These are phyloP conservation scores for Zosterops hypoxanthus DNA, from an alignment of 2,113 vertebrate genomes.

Conservation along the genomic window DNA sequence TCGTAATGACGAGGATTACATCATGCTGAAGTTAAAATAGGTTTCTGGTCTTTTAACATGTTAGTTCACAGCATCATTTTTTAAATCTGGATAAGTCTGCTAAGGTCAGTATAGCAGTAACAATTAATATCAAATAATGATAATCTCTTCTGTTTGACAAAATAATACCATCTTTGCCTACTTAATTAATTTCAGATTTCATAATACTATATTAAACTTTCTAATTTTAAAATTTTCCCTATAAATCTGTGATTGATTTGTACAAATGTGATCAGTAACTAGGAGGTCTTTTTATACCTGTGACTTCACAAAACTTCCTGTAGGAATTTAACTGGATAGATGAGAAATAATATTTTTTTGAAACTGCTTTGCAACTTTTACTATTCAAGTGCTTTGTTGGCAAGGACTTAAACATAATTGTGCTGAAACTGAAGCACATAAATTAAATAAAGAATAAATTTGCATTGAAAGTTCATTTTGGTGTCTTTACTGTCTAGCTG, in stretches of 20 bases:
- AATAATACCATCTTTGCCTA: not conserved
- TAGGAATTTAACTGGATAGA: not conserved
- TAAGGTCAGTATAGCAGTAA: not conserved
- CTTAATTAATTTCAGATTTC: not conserved
- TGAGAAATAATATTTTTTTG: not conserved
- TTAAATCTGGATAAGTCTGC: not conserved
- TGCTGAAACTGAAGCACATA: not conserved
- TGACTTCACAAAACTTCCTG: not conserved
- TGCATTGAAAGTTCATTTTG: not conserved
- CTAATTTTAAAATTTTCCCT: not conserved
- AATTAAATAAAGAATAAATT: not conserved
- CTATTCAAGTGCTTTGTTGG: not conserved
- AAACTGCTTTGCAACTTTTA: not conserved
- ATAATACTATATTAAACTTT: not conserved
- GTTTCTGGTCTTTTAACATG: not conserved
- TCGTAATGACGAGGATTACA: not conserved
- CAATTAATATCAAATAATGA: not conserved
- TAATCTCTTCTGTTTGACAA: not conserved
- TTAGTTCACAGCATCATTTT: not conserved
- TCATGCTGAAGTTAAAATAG: not conserved
- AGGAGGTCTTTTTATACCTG: not conserved
- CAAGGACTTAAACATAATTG: not conserved
- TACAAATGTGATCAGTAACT: not conserved
- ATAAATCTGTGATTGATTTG: not conserved
- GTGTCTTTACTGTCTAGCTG: not conserved